phyloP scores from a whole-genome alignment of 2,797 vertebrate genomes.

The Parambassis ranga region DNA sequence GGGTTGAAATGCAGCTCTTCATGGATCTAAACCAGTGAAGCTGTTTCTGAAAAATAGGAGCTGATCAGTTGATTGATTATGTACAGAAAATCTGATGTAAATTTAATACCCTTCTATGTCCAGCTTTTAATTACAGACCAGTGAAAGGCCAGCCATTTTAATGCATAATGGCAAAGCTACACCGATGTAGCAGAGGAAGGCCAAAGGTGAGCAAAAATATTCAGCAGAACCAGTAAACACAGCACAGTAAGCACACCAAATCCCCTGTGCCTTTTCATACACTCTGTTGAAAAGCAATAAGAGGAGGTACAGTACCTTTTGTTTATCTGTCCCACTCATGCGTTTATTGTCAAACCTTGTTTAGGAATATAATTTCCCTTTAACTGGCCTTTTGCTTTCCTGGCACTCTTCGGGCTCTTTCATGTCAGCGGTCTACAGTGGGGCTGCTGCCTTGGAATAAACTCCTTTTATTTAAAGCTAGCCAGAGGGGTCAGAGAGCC shows the following conservation, averaged over 20 bases:
- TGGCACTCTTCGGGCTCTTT: conserved; percentile 69
- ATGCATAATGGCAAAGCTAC: conserved; percentile 25
- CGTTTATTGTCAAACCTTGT: conserved; percentile 79
- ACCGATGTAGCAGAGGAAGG: conserved; percentile 36
- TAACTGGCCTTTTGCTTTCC: conserved; percentile 79
- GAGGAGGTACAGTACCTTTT: conserved; percentile 74
- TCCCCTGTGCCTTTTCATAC: conserved; percentile 72
- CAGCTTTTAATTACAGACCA: conserved; percentile 28
- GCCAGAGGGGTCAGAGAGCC: conserved; percentile 81
- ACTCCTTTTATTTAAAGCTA: conserved; percentile 83
- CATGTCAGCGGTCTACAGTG: conserved; percentile 73
- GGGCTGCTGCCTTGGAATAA: conserved; percentile 71
- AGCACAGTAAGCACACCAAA: conserved; percentile 50
- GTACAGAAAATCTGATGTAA: conserved; percentile 6
- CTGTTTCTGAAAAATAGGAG: conserved; percentile 8
- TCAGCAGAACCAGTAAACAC: conserved; percentile 54
- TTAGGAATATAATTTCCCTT: conserved; percentile 83
- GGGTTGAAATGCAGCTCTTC: no score
- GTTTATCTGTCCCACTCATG: conserved; percentile 75
- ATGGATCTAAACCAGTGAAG: no score
- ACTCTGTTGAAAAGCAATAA: conserved; percentile 76
- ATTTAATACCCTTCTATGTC: neutral
- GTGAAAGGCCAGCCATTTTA: conserved; percentile 16
- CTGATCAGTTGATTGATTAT: conserved; percentile 15
- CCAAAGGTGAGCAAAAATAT: conserved; percentile 59